Evolutionary conservation across 2,797 vertebrate genomes (phyloP), one percentile per base, ranked within the genome.

Genomic region (Characodon lateralis): DNA sequence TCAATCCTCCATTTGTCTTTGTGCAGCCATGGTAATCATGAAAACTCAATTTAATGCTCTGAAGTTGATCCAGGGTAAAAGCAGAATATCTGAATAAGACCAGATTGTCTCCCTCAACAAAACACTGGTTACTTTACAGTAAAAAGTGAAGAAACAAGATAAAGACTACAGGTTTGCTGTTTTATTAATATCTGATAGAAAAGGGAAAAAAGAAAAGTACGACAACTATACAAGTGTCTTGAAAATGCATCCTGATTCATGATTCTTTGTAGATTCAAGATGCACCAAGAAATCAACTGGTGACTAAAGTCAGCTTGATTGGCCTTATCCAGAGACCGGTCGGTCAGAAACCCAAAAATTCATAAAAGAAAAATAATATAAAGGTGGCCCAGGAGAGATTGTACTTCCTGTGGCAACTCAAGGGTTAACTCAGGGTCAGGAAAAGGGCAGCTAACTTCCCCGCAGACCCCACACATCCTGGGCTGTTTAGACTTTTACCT

Each of bases 81-180:
- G 77, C 84, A 93, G 90, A 94, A 79, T 5, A 66, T 77, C 58
- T 89, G 79, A 93, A 78, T 73, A 43, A 84, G 89, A 86, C 78
- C 89, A 91, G 85, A 90, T 86, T 86, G 66, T 74, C 79, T 71
- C 72, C 24, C 68, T 83, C 58, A 59, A 55, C 7, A 79, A 58
- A 16, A 4, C 20, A 16, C 14, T 35, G 35, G 73, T 76, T 70
- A 74, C 78, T 85, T 84, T 74, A 85, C 71, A 88, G 78, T 76
- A 43, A 48, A 61, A 85, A 80, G 88, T 87, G 72, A 84, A 81
- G 89, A 81, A 88, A 73, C 81, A 74, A 22, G 56, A 88, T 20
- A 71, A 56, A 85, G 73, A 77, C 66, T 78, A 48, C 6, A 76
- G 72, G 74, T 80, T 85, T 16, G 50, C 59, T 61, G 71, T 43